phyloP scores from a whole-genome alignment of 2,888 invertebrate genomes.

The Acanthococcus lagerstroemiae region DNA sequence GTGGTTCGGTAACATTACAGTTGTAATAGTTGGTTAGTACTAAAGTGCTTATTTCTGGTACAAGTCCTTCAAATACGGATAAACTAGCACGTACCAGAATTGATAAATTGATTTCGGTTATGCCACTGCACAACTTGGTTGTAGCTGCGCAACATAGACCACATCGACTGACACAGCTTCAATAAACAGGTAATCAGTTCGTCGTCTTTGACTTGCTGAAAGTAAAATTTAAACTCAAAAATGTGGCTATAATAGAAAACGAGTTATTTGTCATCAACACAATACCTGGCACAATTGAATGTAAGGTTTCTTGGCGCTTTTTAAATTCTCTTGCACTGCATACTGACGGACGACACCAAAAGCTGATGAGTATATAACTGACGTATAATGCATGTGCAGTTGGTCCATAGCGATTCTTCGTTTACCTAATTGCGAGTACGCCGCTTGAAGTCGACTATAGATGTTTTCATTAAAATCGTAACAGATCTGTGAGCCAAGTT shows the following conservation, averaged over 20 bases:
- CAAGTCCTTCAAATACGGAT: not conserved
- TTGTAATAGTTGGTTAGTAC: no score
- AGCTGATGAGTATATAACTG: constrained; percentile 76
- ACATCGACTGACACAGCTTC: constrained; percentile 77
- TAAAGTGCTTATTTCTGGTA: no score
- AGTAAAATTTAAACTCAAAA: not conserved
- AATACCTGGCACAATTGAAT: constrained; percentile 63
- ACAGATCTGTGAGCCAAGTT: constrained; percentile 45
- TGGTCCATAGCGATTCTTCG: constrained; percentile 89
- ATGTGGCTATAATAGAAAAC: constrained; percentile 6
- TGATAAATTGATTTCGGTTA: constrained; percentile 42
- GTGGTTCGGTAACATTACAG: not conserved
- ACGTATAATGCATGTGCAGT: constrained; percentile 87
- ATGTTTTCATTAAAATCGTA: constrained; percentile 64
- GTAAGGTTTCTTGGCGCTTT: constrained; percentile 57
- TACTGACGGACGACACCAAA: constrained; percentile 51
- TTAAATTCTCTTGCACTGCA: constrained; percentile 45
- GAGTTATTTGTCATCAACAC: not conserved
- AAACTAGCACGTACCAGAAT: not conserved
- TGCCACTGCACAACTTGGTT: constrained; percentile 71
- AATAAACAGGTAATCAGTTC: constrained; percentile 64
- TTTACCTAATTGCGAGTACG: constrained; percentile 81
- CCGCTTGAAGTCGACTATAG: constrained; percentile 74
- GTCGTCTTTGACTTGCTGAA: constrained; percentile 48
- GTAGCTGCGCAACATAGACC: constrained; percentile 70